A percentile compares a stretch with the other conserved stretches of the same genome.
phyloP scores from a whole-genome alignment of 2,888 invertebrate species.

The Polyommatus iphigenia region DNA sequence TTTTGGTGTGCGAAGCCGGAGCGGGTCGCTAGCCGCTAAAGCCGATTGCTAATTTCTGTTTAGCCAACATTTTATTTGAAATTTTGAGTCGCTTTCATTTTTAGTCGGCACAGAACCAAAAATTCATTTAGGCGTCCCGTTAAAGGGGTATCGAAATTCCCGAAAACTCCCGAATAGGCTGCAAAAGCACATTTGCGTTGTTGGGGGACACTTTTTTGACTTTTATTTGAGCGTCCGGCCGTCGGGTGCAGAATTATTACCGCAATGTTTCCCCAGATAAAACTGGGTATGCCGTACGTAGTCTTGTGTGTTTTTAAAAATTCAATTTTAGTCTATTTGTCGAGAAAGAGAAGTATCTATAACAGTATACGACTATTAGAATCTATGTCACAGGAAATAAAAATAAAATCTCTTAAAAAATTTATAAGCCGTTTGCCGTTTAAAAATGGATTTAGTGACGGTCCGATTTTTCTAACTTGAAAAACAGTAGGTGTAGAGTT shows the following conservation, averaged over 20 bases:
- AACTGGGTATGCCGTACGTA: conserved; percentile 45
- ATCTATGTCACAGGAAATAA: background rate
- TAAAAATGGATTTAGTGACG: background rate
- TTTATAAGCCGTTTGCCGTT: background rate
- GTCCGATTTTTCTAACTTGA: background rate
- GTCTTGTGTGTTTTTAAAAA: conserved; percentile 47
- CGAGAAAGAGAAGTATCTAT: conserved; percentile 31
- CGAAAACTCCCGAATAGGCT: conserved; percentile 36
- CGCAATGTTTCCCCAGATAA: conserved; percentile 49
- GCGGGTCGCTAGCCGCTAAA: background rate
- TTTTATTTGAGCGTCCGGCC: conserved; percentile 45
- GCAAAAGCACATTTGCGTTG: conserved; percentile 42
- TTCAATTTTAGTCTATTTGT: conserved; percentile 46
- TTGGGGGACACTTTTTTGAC: conserved; percentile 43
- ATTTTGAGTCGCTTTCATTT: background rate
- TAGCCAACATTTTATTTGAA: background rate
- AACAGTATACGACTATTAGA: background rate
- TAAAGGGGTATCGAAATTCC: conserved; percentile 39
- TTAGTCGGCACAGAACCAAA: conserved; percentile 28
- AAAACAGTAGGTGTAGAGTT: background rate
- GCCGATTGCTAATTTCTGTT: background rate
- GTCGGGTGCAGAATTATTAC: conserved; percentile 47
- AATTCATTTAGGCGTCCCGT: conserved; percentile 39
- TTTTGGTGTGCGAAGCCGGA: background rate
- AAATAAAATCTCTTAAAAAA: background rate